A percentile compares a stretch with the other conserved stretches of the same genome.
These are phyloP conservation scores for Riparia riparia DNA, from an alignment of 2,113 vertebrate species.

Conservation along the genomic window DNA sequence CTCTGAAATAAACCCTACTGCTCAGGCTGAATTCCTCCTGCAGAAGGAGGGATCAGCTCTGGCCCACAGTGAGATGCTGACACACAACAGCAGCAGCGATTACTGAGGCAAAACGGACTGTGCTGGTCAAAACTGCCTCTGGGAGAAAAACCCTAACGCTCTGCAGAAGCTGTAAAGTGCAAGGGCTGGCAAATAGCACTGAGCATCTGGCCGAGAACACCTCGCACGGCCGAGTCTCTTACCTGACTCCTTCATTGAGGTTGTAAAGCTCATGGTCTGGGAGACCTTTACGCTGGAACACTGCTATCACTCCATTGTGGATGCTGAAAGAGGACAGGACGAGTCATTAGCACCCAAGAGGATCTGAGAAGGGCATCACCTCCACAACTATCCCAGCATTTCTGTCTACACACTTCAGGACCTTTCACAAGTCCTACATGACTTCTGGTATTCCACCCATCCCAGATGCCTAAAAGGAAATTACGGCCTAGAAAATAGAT, in stretches of 20 bases:
- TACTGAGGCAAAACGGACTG: neutral
- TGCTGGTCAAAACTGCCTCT: neutral
- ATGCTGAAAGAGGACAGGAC: slow-evolving; percentile 80
- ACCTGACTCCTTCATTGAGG: slow-evolving; percentile 98
- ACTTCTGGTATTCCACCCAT: neutral
- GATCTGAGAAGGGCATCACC: neutral
- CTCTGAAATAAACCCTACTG: neutral
- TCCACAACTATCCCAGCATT: neutral
- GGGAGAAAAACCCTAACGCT: neutral
- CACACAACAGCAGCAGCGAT: neutral
- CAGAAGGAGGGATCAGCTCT: neutral
- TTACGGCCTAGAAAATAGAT: neutral
- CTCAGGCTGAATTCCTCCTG: neutral
- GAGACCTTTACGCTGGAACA: slow-evolving; percentile 94
- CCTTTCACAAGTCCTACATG: neutral
- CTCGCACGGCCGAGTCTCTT: neutral
- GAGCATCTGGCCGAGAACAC: neutral
- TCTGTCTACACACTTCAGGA: neutral
- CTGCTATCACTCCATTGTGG: slow-evolving; percentile 92
- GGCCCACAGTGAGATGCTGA: accelerated
- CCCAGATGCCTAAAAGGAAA: neutral
- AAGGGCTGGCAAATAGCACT: neutral
- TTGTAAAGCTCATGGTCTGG: slow-evolving; percentile 92
- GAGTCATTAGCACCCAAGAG: neutral
- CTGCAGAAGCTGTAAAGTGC: neutral